A percentile compares a stretch with the other conserved stretches of the same genome.
These are phyloP conservation scores for Diorhabda carinulata DNA, from an alignment of 1,140 invertebrate species.

Conservation along the genomic window DNA sequence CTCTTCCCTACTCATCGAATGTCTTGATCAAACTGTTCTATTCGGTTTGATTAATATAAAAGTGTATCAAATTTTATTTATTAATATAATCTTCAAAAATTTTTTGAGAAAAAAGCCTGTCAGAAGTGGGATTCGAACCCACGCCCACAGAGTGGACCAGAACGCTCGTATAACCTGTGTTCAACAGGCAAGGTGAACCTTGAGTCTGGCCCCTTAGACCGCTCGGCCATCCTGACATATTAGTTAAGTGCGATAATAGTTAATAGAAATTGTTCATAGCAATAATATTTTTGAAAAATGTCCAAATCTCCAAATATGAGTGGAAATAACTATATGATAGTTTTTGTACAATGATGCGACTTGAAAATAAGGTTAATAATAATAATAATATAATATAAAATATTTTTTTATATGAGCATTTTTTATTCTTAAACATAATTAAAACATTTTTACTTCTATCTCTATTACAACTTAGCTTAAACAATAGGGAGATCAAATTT, in stretches of 20 bases:
- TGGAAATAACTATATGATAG: not conserved
- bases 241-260: not conserved
- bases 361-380: too few species aligned
- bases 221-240: conserved; percentile 47
- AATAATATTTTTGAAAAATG: not conserved
- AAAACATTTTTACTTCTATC: too few species aligned
- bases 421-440: too few species aligned
- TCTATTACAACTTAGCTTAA: too few species aligned
- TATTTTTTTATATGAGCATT: too few species aligned
- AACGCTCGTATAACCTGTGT: conserved; percentile 50
- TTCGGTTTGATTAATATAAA: not conserved
- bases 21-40: too few species aligned
- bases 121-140: conserved; percentile 86
- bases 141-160: conserved; percentile 80
- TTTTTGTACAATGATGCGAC: too few species aligned
- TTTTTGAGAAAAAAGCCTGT: conserved; percentile 49
- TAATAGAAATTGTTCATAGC: not conserved
- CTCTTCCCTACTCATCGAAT: too few species aligned
- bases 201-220: conserved; percentile 67
- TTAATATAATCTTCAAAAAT: not conserved
- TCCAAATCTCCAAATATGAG: not conserved
- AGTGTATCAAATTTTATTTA: not conserved
- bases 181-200: conserved; percentile 34
- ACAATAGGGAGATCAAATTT: too few species aligned
- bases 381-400: too few species aligned